Conservation (phyloP, 1,140 invertebrate species). For the Episyrphus balteatus region DNA sequence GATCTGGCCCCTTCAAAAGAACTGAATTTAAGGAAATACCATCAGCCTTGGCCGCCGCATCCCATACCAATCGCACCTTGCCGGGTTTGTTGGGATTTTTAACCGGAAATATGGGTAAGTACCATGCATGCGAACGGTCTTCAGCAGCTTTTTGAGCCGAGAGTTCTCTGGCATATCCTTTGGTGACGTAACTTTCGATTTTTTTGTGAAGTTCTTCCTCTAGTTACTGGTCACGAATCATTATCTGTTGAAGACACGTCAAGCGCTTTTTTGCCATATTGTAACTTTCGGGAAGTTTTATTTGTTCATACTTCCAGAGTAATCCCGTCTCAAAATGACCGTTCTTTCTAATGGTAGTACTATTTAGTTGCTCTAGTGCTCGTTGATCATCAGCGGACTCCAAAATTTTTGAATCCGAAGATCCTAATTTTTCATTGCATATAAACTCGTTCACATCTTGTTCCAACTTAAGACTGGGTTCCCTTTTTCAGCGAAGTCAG, state of each 20-base stretch:
- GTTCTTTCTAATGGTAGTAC: neutral
- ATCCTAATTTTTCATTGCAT: too few relatives aligned
- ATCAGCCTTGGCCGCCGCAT: constrained; percentile 9
- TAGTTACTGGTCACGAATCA: neutral
- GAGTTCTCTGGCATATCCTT: constrained; percentile 2
- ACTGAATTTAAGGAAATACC: constrained; percentile 13
- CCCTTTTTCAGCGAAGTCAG: too few relatives aligned
- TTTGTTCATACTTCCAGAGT: neutral
- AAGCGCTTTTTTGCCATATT: neutral
- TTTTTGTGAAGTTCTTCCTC: neutral
- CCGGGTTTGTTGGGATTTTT: constrained; percentile 15
- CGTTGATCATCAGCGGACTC: too few relatives aligned
- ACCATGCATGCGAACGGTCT: constrained; percentile 12
- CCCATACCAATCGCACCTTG: constrained; percentile 18
- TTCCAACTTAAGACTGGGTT: too few relatives aligned
- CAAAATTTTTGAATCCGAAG: too few relatives aligned
- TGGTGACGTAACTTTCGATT: neutral
- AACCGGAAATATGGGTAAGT: constrained; percentile 22
- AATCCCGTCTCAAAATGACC: neutral
- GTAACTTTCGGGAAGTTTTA: neutral
- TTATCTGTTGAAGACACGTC: neutral
- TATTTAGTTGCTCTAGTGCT: too few relatives aligned
- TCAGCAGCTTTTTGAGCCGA: neutral
- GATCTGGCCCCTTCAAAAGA: constrained; percentile 17
- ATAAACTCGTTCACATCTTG: too few relatives aligned